Evolutionary conservation across 2,888 invertebrate genomes (phyloP).

Genomic region (Lasioglossum villosulum): DNA sequence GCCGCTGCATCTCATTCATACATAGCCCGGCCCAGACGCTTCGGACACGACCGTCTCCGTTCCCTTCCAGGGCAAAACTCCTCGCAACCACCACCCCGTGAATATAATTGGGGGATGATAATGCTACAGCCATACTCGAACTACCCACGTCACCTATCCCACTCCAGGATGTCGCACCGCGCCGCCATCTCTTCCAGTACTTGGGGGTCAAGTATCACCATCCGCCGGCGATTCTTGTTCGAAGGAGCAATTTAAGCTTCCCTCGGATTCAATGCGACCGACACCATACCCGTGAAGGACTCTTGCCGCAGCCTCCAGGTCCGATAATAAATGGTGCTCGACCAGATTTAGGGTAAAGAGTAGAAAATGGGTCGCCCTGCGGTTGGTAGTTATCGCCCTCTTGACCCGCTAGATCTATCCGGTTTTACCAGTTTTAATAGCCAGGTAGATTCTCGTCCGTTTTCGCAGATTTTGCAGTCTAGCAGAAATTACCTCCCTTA

Average conservation of each 20-base stretch:
- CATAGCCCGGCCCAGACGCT: slow-evolving; percentile 40
- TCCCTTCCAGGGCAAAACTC: slow-evolving; percentile 3
- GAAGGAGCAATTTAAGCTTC: slow-evolving; percentile 11
- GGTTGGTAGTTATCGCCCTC: not conserved
- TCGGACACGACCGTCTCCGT: slow-evolving; percentile 33
- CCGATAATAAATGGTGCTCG: not conserved
- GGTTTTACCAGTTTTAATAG: not conserved
- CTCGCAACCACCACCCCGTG: not conserved
- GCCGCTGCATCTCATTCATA: slow-evolving; percentile 52
- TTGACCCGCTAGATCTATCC: not conserved
- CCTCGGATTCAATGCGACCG: not conserved
- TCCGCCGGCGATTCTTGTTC: slow-evolving; percentile 13
- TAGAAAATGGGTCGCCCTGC: not conserved
- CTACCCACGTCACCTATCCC: not conserved
- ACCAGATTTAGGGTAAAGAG: not conserved
- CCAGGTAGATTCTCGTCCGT: not conserved
- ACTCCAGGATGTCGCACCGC: not conserved
- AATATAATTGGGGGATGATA: slow-evolving; percentile 11
- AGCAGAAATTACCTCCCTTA: no score
- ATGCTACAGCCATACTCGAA: not conserved
- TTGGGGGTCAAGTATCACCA: slow-evolving; percentile 2
- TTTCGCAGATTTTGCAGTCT: no score
- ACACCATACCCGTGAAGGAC: not conserved
- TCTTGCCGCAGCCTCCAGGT: not conserved
- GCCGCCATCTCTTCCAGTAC: not conserved